Percentiles rank a stretch among this genome's conserved stretches.
Evolutionary conservation across 2,113 vertebrate species (phyloP).

Genomic region (Oenanthe oenanthe): DNA sequence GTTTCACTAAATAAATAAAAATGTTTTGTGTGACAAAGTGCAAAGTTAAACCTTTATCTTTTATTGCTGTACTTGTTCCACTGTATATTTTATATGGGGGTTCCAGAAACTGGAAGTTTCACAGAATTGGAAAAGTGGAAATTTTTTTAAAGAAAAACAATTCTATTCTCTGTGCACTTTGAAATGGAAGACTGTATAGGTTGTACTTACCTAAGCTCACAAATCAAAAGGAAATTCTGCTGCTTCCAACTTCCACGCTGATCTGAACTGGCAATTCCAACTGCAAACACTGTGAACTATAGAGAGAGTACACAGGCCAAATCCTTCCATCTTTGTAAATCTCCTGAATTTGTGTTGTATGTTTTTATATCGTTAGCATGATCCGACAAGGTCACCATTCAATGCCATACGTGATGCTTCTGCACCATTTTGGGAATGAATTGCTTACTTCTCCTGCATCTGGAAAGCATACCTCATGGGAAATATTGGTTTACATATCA

Average conservation of each 20-base stretch:
- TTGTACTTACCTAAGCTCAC: background rate
- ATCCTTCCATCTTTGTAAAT: background rate
- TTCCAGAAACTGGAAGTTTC: background rate
- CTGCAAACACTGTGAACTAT: background rate
- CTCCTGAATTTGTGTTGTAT: background rate
- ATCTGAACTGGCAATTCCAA: background rate
- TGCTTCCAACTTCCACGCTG: accelerated
- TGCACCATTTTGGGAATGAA: background rate
- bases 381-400: background rate
- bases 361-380: background rate
- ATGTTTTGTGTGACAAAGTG: background rate
- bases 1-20: background rate
- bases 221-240: slow-evolving; percentile 12
- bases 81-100: background rate
- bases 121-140: background rate
- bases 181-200: background rate
- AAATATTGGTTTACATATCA: slow-evolving; percentile 69
- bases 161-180: slow-evolving; percentile 5
- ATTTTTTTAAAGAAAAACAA: slow-evolving; percentile 5
- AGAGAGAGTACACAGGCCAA: background rate
- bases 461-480: slow-evolving; percentile 11
- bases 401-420: background rate
- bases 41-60: background rate
- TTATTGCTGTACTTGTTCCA: background rate
- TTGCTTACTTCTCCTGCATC: background rate